Conservation (phyloP, 1,140 invertebrate species). For the Matsumurasca onukii region DNA sequence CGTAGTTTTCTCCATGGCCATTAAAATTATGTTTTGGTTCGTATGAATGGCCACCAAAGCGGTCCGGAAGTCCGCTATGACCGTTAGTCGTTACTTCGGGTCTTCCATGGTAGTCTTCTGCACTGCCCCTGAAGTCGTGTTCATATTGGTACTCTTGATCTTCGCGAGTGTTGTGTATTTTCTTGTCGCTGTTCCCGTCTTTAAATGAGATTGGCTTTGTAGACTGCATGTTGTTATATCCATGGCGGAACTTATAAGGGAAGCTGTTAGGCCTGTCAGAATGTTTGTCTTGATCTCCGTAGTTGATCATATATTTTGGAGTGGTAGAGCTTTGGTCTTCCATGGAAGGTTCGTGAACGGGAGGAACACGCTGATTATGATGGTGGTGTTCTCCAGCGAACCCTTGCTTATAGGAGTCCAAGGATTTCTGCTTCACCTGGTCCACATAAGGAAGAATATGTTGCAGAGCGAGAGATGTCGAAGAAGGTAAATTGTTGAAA, state of each 20-base stretch:
- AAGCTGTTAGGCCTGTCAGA: not conserved
- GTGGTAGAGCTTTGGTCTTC: not conserved
- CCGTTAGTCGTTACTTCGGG: too few species aligned
- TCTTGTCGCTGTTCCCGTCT: not conserved
- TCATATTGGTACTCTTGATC: not conserved
- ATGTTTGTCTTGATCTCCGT: conserved; percentile 11
- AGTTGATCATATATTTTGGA: not conserved
- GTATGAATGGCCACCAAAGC: not conserved
- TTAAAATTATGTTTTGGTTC: not conserved
- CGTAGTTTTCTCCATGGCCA: too few species aligned
- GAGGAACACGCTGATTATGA: not conserved
- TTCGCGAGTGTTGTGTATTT: not conserved
- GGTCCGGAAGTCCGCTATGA: not conserved
- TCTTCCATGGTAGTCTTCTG: not conserved
- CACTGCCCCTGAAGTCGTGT: not conserved
- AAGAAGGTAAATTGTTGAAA: too few species aligned
- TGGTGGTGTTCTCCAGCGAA: not conserved
- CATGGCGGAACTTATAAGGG: not conserved
- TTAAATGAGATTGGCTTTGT: not conserved
- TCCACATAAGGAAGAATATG: conserved; percentile 1
- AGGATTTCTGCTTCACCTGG: not conserved
- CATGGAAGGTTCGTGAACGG: conserved; percentile 1
- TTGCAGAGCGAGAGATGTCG: not conserved
- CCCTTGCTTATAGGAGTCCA: not conserved
- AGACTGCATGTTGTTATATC: not conserved